Evolutionary conservation across 2,888 invertebrate genomes (phyloP).

Genomic region (Hedychridium roseum): DNA sequence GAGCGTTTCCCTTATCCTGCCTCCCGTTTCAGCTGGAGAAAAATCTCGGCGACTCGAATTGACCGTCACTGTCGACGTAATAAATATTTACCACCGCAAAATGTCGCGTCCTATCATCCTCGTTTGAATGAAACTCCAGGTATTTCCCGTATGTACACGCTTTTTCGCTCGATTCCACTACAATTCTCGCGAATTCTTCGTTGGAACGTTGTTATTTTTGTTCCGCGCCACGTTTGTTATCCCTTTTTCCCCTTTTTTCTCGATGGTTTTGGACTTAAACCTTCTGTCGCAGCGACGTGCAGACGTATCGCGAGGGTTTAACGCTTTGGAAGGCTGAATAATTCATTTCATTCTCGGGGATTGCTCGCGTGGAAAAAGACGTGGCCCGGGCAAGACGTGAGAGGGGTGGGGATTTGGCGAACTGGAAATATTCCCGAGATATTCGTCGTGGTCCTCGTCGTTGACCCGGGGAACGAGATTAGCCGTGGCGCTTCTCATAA

Average conservation of each 20-base stretch:
- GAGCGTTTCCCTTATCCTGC: no score
- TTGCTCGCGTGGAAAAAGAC: conserved; percentile 32
- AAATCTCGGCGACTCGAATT: no score
- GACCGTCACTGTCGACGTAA: no score
- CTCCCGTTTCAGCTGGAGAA: no score
- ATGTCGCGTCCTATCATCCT: no score
- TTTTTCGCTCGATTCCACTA: conserved; percentile 11
- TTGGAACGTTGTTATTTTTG: conserved; percentile 5
- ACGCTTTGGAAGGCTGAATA: conserved; percentile 50
- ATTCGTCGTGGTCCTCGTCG: conserved; percentile 28
- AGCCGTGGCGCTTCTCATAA: conserved; percentile 19
- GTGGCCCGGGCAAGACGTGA: no score
- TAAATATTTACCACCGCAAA: no score
- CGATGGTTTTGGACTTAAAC: no score
- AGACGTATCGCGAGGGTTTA: conserved; percentile 36
- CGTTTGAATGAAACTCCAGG: no score
- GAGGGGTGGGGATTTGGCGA: background rate
- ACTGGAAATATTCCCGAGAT: conserved; percentile 4
- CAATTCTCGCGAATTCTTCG: no score
- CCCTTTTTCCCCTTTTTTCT: conserved; percentile 8
- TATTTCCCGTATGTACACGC: background rate
- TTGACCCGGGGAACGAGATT: conserved; percentile 39
- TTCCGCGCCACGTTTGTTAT: background rate
- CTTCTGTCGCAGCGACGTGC: conserved; percentile 7
- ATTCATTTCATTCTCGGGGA: conserved; percentile 56